Base-by-base conservation (phyloP, 2,113 vertebrate genomes). In the Nycticebus coucang region DNA sequence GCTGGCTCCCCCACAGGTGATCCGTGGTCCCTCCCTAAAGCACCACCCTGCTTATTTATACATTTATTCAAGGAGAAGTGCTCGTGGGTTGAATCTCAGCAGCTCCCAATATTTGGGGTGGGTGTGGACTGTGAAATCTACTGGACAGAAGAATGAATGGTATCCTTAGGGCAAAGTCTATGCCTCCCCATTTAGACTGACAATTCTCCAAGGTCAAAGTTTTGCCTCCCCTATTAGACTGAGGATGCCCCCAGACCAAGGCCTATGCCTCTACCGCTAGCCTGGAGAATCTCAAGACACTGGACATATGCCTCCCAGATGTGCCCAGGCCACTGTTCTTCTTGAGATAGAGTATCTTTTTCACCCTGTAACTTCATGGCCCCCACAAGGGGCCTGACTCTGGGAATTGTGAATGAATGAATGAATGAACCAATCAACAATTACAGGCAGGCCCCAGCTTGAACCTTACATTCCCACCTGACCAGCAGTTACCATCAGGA, bases 41-140 rank as follows among this genome's bases (percentile, higher is more conserved):
- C 26, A 0, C 17, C 2, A 3, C 10, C 12, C 71, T n/a, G 26
- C 77, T 35, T n/a, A 7, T 28, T 28, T 3, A 53, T 22, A 7
- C 28, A 19, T 28, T 19, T 3, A 59, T 45, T 18, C 33, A 22
- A 74, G 30, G 68, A 15, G 7, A 18, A 41, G 53, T 80, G 68
- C 60, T 35, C 80, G 2, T 0, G 0, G 41, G 13, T 15, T 28
- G 18, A n/a, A 10, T 12, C 0, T 35, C 60, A 21, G 5, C 1
- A 18, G 2, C 7, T 45, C n/a, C 74, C n/a, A 69, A 37, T 69
- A 80, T 10, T 64, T 30, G 57, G 5, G 30, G 13, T 53, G 50
- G 8, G n/a, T 55, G 45, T 60, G 21, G 17, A 30, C 3, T 13
- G 59, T 59, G 33, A 41, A 21, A 10, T 13, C 57, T 71, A 30